These are phyloP conservation scores for Slavum lentiscoides DNA, from an alignment of 2,888 invertebrate species.

Conservation along the genomic window DNA sequence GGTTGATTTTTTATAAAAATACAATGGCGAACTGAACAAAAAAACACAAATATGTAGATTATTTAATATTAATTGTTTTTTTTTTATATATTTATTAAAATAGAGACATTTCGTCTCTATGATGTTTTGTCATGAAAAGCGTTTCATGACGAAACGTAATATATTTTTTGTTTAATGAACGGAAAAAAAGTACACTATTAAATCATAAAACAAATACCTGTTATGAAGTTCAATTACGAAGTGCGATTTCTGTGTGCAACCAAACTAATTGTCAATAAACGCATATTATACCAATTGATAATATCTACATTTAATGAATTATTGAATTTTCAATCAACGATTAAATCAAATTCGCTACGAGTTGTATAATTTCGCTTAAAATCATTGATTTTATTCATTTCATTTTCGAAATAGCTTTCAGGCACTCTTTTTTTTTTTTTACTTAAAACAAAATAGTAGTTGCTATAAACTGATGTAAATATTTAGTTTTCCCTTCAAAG, in stretches of 20 bases:
- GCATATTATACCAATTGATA: no score
- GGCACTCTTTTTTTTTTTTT: no score
- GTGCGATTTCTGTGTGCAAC: conserved; percentile 2
- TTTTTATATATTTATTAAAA: no score
- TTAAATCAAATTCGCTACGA: background rate
- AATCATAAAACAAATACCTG: conserved; percentile 3
- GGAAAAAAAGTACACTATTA: background rate
- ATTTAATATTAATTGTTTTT: no score
- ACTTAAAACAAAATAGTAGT: no score
- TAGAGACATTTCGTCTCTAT: no score
- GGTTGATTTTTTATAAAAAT: no score
- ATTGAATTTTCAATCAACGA: background rate
- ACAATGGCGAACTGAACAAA: no score
- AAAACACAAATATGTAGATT: no score
- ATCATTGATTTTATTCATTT: background rate
- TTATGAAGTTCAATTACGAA: background rate
- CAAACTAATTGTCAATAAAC: conserved; percentile 5
- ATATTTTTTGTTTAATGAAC: background rate
- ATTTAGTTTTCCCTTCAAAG: no score
- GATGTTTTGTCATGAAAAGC: background rate
- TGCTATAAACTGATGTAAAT: no score
- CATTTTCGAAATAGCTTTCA: no score
- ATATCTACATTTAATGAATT: conserved; percentile 1
- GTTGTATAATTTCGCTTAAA: background rate
- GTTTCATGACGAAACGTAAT: background rate